Conservation (phyloP, 35 echinoderm and acorn worm species). For the Patiria miniata region DNA sequence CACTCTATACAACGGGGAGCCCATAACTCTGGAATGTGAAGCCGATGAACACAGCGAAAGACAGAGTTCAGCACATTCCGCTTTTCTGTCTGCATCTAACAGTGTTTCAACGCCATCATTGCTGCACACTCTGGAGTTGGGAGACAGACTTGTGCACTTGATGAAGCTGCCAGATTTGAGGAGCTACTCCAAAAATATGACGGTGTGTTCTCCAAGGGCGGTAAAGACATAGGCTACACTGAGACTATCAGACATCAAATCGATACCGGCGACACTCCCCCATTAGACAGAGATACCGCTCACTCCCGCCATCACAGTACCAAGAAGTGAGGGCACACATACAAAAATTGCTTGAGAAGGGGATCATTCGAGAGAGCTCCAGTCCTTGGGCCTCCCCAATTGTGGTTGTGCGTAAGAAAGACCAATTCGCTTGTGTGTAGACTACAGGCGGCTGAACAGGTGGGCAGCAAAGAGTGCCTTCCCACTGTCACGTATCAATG, state of each 20-base stretch:
- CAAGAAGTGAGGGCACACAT: constrained; percentile 58
- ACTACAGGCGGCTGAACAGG: constrained; percentile 36
- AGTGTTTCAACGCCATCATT: not conserved
- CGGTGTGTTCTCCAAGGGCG: constrained; percentile 4
- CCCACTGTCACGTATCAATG: constrained; percentile 39
- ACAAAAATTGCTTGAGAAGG: constrained; percentile 39
- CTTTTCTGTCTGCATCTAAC: not conserved
- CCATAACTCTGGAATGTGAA: not conserved
- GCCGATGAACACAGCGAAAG: not conserved
- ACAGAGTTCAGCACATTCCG: not conserved
- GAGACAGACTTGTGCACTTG: not conserved
- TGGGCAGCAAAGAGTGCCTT: constrained; percentile 36
- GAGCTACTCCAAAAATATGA: not conserved
- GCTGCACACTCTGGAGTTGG: not conserved
- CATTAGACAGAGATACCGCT: constrained; percentile 27
- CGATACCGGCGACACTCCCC: constrained; percentile 15
- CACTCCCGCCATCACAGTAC: constrained; percentile 53
- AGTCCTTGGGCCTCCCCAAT: constrained; percentile 58
- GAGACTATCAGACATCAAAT: constrained; percentile 45
- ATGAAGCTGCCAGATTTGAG: not conserved
- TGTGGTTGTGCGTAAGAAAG: constrained; percentile 58
- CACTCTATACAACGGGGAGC: not conserved
- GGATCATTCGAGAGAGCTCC: constrained; percentile 47
- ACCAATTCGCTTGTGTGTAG: constrained; percentile 49
- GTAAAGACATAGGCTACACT: constrained; percentile 13